Base-by-base conservation (phyloP, 2,113 vertebrate genomes). In the Neoarius graeffei region DNA sequence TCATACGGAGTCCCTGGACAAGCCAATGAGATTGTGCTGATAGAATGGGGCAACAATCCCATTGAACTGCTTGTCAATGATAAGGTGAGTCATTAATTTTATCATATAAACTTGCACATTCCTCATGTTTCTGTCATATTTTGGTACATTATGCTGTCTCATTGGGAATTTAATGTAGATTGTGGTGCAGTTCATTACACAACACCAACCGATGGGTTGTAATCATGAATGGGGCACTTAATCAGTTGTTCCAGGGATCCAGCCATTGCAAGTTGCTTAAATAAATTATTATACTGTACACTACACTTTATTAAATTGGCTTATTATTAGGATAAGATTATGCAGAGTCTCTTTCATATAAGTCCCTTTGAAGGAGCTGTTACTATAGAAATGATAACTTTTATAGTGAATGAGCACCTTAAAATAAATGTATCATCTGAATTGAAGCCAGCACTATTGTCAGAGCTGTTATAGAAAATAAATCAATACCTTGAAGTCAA, bases 21-120 rank as follows among this genome's bases (percentile, higher is more conserved):
- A 91, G 97, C 98, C 90, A 99, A 99, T 11, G 98, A 99, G 94
- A 98, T 99, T 0, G 98, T 99, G 88, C 96, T 99, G 71, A 99
- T 99, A 8, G 98, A 99, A 50, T 99, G 98, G 98, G 98, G 98
- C 0, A 99, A 98, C 92, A 99, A 99, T 91, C 98, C 98, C 83
- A 99, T 99, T 0, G 98, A 99, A 84, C 96, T 99, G 7, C 95
- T 99, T 1, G 97, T 99, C 88, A 99, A 99, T 0, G 98, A 99
- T 84, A 99, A 99, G 97, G 98, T 99, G 91, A 54, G 91, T 15
- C 66, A 35, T 57, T 87, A 4, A 35, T 81, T n/a, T 86, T 67
- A 17, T 30, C 15, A 30, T 25, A 25, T 3, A 77, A 30, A 74
- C 42, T 17, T 74, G 8, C 30, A 35, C 25, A 19, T 57, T 50